These are phyloP conservation scores for Selene dorsalis DNA, from an alignment of 2,797 vertebrate species.

Conservation along the genomic window DNA sequence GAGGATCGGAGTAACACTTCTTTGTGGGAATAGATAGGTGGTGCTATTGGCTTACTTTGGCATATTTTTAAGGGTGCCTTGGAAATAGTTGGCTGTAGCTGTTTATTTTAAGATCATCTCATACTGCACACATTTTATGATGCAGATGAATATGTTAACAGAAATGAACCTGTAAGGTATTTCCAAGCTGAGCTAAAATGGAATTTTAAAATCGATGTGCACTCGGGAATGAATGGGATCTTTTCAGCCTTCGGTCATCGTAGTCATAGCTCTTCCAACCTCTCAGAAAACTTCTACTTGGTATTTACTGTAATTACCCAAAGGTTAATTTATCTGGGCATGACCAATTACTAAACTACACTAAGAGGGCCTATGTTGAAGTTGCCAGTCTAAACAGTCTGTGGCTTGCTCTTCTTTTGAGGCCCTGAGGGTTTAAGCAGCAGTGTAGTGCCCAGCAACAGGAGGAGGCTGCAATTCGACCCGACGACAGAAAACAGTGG, in stretches of 20 bases:
- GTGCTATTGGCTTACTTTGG: not conserved
- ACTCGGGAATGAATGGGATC: conserved; percentile 10
- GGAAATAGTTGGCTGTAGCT: not conserved
- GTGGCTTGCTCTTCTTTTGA: conserved; percentile 55
- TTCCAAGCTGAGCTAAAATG: conserved; percentile 28
- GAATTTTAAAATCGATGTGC: conserved; percentile 1
- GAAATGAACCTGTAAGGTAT: conserved; percentile 8
- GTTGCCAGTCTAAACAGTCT: conserved; percentile 68
- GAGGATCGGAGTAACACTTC: not conserved
- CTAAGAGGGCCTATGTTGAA: conserved; percentile 17
- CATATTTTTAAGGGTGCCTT: not conserved
- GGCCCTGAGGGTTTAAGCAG: conserved; percentile 59
- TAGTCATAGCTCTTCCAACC: conserved; percentile 13
- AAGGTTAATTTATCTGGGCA: conserved; percentile 54
- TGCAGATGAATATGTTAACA: conserved; percentile 15
- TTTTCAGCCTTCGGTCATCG: conserved; percentile 27
- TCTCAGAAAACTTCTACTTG: conserved; percentile 31
- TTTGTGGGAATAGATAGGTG: conserved; percentile 1
- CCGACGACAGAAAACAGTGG: conserved; percentile 68
- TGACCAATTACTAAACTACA: conserved; percentile 46
- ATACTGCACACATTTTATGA: not conserved
- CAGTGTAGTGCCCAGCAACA: conserved; percentile 50
- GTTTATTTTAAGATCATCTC: not conserved
- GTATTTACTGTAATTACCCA: conserved; percentile 30
- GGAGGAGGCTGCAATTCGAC: conserved; percentile 48